Conservation (phyloP, 2,888 invertebrate species). For the Sympetrum striolatum region DNA sequence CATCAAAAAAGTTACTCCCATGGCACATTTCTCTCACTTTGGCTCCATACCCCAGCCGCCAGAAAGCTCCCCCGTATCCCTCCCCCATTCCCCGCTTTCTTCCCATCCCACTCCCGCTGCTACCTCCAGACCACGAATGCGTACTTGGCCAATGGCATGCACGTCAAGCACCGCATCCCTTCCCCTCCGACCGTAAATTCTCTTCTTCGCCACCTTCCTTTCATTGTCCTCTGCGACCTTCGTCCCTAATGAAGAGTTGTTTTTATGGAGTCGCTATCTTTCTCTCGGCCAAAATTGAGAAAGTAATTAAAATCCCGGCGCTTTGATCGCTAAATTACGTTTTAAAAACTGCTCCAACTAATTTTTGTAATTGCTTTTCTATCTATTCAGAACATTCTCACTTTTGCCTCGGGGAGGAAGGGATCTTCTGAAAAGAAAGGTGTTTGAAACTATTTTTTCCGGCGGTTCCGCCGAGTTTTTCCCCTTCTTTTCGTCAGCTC, state of each 20-base stretch:
- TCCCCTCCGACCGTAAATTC: not conserved
- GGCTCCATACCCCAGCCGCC: not conserved
- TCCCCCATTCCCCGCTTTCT: not conserved
- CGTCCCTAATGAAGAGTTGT: not conserved
- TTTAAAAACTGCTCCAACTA: slow-evolving; percentile 19
- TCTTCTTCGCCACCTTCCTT: not conserved
- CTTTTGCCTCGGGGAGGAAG: not conserved
- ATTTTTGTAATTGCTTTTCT: slow-evolving; percentile 15
- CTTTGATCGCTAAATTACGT: slow-evolving; percentile 29
- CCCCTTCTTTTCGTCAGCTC: too few species aligned
- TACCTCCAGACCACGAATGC: not conserved
- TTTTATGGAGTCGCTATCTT: not conserved
- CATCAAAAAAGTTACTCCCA: not conserved
- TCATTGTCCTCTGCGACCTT: slow-evolving; percentile 21
- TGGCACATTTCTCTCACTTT: not conserved
- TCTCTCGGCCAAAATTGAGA: not conserved
- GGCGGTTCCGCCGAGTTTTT: too few species aligned
- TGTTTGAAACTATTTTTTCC: too few species aligned
- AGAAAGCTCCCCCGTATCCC: not conserved
- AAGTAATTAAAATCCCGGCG: slow-evolving; percentile 23
- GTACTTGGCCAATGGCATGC: not conserved
- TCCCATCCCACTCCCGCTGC: not conserved
- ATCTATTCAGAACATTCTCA: not conserved
- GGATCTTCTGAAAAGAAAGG: too few species aligned
- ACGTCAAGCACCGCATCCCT: not conserved